phyloP scores from a whole-genome alignment of 2,888 invertebrate species.

The Acanthopleura granulata region DNA sequence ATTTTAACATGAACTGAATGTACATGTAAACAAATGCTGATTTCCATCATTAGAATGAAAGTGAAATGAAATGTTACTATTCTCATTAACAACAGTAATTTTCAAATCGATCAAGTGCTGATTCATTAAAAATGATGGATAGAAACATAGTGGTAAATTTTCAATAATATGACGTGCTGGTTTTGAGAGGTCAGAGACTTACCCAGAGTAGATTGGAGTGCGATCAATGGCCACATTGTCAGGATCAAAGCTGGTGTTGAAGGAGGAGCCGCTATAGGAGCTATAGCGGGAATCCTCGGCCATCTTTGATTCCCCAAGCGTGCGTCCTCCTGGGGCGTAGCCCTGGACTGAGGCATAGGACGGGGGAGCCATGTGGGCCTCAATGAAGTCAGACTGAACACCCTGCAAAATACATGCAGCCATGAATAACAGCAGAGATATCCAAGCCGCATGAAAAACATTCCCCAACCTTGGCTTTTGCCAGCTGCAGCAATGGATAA shows the following conservation, averaged over 20 bases:
- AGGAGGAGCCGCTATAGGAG: slow-evolving; percentile 67
- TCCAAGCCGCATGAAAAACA: too few relatives aligned
- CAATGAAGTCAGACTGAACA: slow-evolving; percentile 50
- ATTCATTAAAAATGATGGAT: too few relatives aligned
- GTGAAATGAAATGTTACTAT: too few relatives aligned
- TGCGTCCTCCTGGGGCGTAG: slow-evolving; percentile 39
- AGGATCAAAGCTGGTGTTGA: slow-evolving; percentile 73
- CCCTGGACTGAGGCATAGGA: slow-evolving; percentile 50
- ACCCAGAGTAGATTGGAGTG: slow-evolving; percentile 75
- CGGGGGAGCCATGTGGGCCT: slow-evolving; percentile 56
- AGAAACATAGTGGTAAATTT: too few relatives aligned
- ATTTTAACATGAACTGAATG: too few relatives aligned
- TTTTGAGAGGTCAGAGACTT: slow-evolving; percentile 47
- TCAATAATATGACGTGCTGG: background rate
- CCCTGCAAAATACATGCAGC: background rate
- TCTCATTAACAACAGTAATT: too few relatives aligned
- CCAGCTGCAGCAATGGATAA: too few relatives aligned
- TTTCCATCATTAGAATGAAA: too few relatives aligned
- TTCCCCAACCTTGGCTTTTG: too few relatives aligned
- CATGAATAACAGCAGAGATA: too few relatives aligned
- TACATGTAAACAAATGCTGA: too few relatives aligned
- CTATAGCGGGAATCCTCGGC: slow-evolving; percentile 49
- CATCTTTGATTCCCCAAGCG: slow-evolving; percentile 35
- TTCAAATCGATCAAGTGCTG: too few relatives aligned
- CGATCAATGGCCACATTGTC: slow-evolving; percentile 75